A percentile compares a stretch with the other conserved stretches of the same genome.
phyloP scores from a whole-genome alignment of 2,888 invertebrate genomes.

The Hyposoter didymator region DNA sequence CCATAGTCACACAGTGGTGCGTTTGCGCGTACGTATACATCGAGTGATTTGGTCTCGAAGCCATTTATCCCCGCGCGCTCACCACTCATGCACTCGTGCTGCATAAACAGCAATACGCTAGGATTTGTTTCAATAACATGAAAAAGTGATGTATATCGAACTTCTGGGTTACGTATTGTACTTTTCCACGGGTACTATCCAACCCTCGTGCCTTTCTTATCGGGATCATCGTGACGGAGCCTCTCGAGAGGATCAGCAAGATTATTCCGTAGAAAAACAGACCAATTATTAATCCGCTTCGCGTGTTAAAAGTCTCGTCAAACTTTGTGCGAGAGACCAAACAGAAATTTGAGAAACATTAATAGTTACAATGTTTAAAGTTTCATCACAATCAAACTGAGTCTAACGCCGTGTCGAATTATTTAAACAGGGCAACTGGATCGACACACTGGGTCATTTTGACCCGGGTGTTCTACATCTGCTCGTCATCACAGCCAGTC shows the following conservation, averaged over 20 bases:
- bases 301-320: not conserved
- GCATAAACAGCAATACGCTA: slow-evolving; percentile 73
- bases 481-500: too few species aligned
- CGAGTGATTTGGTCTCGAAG: slow-evolving; percentile 33
- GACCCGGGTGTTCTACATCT: too few species aligned
- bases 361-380: not conserved
- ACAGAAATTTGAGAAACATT: not conserved
- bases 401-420: too few species aligned
- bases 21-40: slow-evolving; percentile 11
- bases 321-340: not conserved
- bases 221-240: slow-evolving; percentile 57
- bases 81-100: slow-evolving; percentile 57
- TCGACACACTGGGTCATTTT: too few species aligned
- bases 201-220: slow-evolving; percentile 53
- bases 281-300: not conserved
- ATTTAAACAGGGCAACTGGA: too few species aligned
- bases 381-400: too few species aligned
- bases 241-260: slow-evolving; percentile 53
- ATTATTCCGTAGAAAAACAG: slow-evolving; percentile 55
- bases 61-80: slow-evolving; percentile 46
- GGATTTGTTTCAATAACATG: slow-evolving; percentile 81
- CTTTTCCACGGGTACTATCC: slow-evolving; percentile 40
- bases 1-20: slow-evolving; percentile 54
- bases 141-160: slow-evolving; percentile 51
- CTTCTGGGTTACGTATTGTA: slow-evolving; percentile 44